Evolutionary conservation across 2,888 invertebrate species (phyloP), one percentile per base, ranked within the genome.

Genomic region (Prionchulus punctatus): DNA sequence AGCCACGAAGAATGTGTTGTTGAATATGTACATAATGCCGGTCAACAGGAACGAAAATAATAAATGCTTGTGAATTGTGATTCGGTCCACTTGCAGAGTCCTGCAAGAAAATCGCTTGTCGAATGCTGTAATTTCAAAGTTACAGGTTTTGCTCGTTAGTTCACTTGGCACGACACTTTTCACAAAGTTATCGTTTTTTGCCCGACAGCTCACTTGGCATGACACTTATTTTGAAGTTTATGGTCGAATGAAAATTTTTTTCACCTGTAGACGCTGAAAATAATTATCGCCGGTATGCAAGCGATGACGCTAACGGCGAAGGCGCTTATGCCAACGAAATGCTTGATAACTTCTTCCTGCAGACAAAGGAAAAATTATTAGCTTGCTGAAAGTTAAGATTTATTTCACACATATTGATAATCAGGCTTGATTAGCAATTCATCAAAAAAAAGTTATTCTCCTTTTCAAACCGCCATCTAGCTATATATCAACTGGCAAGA

Each of bases 31-130:
- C 58, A 61, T 61, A 28, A 64, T 50, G 7, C 57, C 56, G 48
- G 36, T 31, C 42, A 63, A 59, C 21, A 68, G 60, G 42, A 69
- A 67, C 1, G 68, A 68, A 30, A 62, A 42, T 30, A 68, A 61
- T 12, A 68, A 57, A 54, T 68, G 65, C 25, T 62, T 61, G 55
- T 68, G 68, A 15, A 64, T 59, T 60, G 66, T 66, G 57, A 67
- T 63, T n/a, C 62, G 60, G 30, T 66, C 62, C 7, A 54, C 56
- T n/a, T 62, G 60, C 15, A 67, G 59, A 4, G 61, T 57, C 45
- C 67, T 67, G 55, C 53, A 65, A 59, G 21, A 21, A 18, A 21
- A 57, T 15, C 27, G n/a, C 12, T 36, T 7, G 18, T 36, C 36
- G n/a, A n/a, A n/a, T n/a, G n/a, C n/a, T n/a, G n/a, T n/a, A n/a